These are phyloP conservation scores for Microcebus lehilahytsara DNA, from an alignment of 2,113 vertebrate species.

Conservation along the genomic window DNA sequence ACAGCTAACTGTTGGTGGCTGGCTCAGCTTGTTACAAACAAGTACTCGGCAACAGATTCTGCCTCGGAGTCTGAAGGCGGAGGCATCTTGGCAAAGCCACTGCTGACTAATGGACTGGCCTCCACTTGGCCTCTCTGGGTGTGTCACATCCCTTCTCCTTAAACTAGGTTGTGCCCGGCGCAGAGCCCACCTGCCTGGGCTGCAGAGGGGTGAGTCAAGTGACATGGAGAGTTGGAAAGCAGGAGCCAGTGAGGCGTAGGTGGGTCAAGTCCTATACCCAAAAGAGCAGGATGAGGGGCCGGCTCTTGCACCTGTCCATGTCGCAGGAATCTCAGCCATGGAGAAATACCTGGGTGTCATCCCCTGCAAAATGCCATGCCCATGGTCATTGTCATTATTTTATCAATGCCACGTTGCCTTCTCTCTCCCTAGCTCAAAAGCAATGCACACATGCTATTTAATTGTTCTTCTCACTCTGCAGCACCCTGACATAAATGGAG, in stretches of 20 bases:
- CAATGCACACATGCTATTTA: fast-evolving
- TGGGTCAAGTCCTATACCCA: fast-evolving
- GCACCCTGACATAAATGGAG: background rate
- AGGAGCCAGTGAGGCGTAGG: background rate
- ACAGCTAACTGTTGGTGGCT: background rate
- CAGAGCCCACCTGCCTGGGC: fast-evolving
- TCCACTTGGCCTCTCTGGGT: background rate
- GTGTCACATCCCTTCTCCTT: background rate
- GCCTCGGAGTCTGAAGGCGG: background rate
- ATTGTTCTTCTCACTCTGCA: background rate
- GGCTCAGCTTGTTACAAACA: background rate
- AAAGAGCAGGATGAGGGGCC: background rate
- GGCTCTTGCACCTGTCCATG: fast-evolving
- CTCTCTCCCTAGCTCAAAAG: background rate
- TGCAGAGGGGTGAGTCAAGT: background rate
- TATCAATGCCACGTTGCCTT: fast-evolving
- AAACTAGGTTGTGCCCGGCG: fast-evolving
- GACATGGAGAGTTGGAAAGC: fast-evolving
- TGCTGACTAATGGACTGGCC: background rate
- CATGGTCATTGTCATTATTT: fast-evolving
- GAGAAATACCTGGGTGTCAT: fast-evolving
- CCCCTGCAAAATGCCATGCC: fast-evolving
- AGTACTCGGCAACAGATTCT: background rate
- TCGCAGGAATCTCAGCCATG: fast-evolving
- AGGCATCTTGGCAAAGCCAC: background rate